Base-by-base conservation (phyloP, 1,140 invertebrate species). In the Oryzaephilus surinamensis region DNA sequence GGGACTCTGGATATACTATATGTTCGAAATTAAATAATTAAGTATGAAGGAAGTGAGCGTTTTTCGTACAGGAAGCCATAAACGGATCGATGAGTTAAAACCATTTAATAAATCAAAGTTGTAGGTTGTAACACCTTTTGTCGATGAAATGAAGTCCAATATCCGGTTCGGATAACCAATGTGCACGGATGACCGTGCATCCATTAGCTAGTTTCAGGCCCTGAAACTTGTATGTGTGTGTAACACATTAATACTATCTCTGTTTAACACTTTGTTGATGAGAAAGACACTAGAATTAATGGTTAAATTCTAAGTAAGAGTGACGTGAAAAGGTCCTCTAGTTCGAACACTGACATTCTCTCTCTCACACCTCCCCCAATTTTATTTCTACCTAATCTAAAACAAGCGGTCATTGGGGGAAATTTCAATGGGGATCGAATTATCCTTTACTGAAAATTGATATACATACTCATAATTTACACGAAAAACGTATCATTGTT, bases 21-120 rank as follows among this genome's bases (percentile, higher is more conserved):
- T n/a, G n/a, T n/a, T n/a, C n/a, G n/a, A n/a, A n/a, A n/a, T n/a
- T n/a, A n/a, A n/a, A n/a, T n/a, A n/a, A n/a, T n/a, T n/a, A n/a
- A n/a, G n/a, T n/a, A n/a, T n/a, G n/a, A n/a, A n/a, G n/a, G 28
- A 20, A 21, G 27, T 38, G 23, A 28, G 28, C 30, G 36, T 48
- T 48, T 48, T 48, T 48, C 46, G 35, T 32, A 45, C 17, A 29
- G 33, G 45, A 43, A 35, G 30, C 36, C 41, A 34, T 43, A 47
- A 47, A 39, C 30, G 37, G 28, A 19, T 38, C 36, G 36, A 38
- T 38, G 36, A 30, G 30, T 41, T 38, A 38, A 48, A 43, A 38
- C 35, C 42, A 41, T 41, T 38, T 42, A 44, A 48, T 48, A 48
- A 48, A 48, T 48, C 46, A 48, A 48, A 44, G 42, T 48, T 36